These are phyloP conservation scores for Kryphioiulus occultus DNA, from an alignment of 2,888 invertebrate species.

Conservation along the genomic window DNA sequence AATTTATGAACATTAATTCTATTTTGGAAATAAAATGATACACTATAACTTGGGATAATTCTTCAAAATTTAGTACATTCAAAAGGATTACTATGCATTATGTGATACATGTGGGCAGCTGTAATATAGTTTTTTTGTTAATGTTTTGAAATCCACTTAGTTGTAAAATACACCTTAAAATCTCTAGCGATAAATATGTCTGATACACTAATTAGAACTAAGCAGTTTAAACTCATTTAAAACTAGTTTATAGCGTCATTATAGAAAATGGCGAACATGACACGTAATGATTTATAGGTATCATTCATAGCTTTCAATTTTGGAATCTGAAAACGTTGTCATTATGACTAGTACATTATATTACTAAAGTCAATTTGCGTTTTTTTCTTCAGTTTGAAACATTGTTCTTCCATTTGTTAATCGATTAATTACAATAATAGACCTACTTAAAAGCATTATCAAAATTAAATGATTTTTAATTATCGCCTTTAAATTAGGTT, in stretches of 20 bases:
- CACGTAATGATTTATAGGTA: neutral
- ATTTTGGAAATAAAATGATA: neutral
- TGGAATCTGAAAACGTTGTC: neutral
- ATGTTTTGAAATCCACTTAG: neutral
- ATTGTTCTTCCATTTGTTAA: constrained; percentile 14
- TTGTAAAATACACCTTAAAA: neutral
- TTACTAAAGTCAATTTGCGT: neutral
- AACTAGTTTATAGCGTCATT: neutral
- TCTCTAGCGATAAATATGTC: neutral
- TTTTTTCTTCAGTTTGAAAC: neutral
- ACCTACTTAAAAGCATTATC: constrained; percentile 6
- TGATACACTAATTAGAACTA: neutral
- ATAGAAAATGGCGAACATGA: neutral
- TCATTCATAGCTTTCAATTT: neutral
- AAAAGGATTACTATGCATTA: neutral
- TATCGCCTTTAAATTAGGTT: neutral
- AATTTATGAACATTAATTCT: neutral
- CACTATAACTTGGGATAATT: too few species aligned
- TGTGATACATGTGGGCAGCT: neutral
- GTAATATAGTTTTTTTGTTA: neutral
- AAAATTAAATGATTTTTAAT: neutral
- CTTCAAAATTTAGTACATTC: too few species aligned
- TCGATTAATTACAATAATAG: neutral
- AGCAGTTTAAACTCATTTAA: neutral
- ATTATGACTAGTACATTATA: neutral